Percentiles rank a stretch among this genome's conserved stretches.
Conservation (phyloP, 1,140 invertebrate species). For the Trichonephila clavipes region DNA sequence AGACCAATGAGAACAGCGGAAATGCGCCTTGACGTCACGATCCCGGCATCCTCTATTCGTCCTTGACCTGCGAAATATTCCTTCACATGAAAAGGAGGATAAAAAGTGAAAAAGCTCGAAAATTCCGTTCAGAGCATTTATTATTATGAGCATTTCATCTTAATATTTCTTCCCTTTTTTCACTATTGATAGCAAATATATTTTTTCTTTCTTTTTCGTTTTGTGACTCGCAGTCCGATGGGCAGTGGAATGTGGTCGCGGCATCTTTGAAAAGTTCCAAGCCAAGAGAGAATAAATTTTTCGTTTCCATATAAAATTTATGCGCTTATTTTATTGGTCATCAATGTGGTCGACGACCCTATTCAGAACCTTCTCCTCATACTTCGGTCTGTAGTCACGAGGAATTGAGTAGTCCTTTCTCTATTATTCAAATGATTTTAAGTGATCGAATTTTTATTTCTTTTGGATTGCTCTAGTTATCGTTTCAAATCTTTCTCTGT, state of each 20-base stretch:
- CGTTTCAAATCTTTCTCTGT: too few relatives aligned
- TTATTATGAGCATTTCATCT: constrained; percentile 66
- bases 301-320: constrained; percentile 34
- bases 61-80: constrained; percentile 70
- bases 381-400: background rate
- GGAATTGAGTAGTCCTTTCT: background rate
- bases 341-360: background rate
- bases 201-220: background rate
- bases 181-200: constrained; percentile 29
- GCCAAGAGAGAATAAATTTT: background rate
- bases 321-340: constrained; percentile 42
- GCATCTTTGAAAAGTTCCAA: constrained; percentile 31
- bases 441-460: constrained; percentile 2
- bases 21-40: constrained; percentile 21
- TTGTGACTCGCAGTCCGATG: constrained; percentile 2
- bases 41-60: constrained; percentile 69
- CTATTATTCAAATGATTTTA: too few relatives aligned
- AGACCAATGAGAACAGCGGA: constrained; percentile 41
- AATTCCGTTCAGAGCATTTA: constrained; percentile 71
- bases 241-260: background rate
- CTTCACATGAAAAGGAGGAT: constrained; percentile 60
- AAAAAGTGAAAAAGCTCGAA: constrained; percentile 69
- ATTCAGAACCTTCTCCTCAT: background rate
- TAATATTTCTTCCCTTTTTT: constrained; percentile 65
- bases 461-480: background rate